Conservation (phyloP, 2,888 invertebrate genomes). For the Drosophila fulvimacula region DNA sequence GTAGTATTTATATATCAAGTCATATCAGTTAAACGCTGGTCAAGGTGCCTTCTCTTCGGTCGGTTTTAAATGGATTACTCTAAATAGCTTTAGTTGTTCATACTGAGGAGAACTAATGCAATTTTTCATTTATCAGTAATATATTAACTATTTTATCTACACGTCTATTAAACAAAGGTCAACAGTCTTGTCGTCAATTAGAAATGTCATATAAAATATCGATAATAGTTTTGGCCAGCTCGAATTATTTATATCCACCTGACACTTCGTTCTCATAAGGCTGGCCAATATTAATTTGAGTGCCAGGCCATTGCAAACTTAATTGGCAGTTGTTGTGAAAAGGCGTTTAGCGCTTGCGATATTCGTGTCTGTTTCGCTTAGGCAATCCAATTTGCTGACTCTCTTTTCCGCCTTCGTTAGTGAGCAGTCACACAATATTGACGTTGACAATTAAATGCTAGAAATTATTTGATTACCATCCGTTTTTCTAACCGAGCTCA, state of each 20-base stretch:
- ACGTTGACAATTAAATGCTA: slow-evolving; percentile 68
- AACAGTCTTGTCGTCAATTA: not conserved
- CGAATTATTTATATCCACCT: not conserved
- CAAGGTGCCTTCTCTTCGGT: not conserved
- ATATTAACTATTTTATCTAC: not conserved
- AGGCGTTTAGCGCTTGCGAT: slow-evolving; percentile 52
- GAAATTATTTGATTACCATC: slow-evolving; percentile 73
- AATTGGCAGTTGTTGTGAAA: slow-evolving; percentile 16
- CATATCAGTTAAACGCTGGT: not conserved
- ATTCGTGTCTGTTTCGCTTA: slow-evolving; percentile 35
- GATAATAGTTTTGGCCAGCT: not conserved
- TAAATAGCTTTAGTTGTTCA: not conserved
- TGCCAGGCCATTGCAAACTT: not conserved
- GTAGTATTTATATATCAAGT: too few relatives aligned
- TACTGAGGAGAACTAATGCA: too few relatives aligned
- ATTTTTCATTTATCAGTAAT: not conserved
- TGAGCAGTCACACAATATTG: slow-evolving; percentile 24
- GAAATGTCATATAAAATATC: not conserved
- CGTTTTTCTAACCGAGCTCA: slow-evolving; percentile 59
- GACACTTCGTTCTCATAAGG: not conserved
- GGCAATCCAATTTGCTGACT: slow-evolving; percentile 21
- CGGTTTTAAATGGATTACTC: not conserved
- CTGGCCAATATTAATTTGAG: slow-evolving; percentile 9
- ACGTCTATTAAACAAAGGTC: not conserved
- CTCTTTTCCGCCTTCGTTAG: slow-evolving; percentile 13